Conservation (phyloP, 2,113 vertebrate species). For the Lathamus discolor region DNA sequence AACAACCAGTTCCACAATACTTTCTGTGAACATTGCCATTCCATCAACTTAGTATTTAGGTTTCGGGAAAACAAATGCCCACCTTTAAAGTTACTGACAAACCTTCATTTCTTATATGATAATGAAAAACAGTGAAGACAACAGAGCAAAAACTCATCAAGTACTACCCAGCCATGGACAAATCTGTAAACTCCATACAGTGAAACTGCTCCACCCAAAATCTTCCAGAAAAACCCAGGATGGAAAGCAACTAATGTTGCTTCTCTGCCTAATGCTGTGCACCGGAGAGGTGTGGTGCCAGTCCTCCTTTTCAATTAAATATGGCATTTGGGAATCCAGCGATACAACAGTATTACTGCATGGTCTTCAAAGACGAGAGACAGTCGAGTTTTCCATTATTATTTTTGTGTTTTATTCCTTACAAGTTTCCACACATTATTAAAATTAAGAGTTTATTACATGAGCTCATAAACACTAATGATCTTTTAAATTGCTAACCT, state of each 20-base stretch:
- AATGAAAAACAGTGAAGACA: background rate
- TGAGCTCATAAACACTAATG: background rate
- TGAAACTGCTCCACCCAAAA: slow-evolving; percentile 28
- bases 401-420: background rate
- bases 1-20: background rate
- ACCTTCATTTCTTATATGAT: background rate
- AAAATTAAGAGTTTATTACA: slow-evolving; percentile 2
- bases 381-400: background rate
- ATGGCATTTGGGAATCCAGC: background rate
- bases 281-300: background rate
- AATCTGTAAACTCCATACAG: background rate
- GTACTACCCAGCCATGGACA: background rate
- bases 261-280: background rate
- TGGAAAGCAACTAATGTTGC: background rate
- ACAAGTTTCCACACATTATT: background rate
- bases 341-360: background rate
- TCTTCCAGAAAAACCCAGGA: background rate
- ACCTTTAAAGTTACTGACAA: background rate
- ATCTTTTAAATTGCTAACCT: background rate
- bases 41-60: background rate
- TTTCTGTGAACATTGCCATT: background rate
- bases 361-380: background rate
- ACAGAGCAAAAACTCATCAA: background rate
- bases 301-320: background rate
- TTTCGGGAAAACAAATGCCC: background rate